These are phyloP conservation scores for Chelidonichthys spinosus DNA, from an alignment of 2,797 vertebrate genomes.

Conservation along the genomic window DNA sequence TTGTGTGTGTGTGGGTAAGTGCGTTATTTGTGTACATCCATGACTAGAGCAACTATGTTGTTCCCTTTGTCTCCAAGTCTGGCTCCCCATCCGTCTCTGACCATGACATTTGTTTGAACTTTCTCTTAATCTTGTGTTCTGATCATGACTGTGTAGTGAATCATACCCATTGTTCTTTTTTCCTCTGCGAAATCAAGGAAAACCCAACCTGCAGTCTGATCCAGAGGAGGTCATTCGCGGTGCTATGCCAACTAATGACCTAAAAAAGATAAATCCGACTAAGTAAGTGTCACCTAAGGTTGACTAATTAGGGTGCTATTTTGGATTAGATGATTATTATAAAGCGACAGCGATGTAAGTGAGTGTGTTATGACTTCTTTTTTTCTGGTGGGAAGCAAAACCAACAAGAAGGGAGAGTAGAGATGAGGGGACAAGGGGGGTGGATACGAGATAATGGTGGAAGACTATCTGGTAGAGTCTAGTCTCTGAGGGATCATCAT, in stretches of 20 bases:
- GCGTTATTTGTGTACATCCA: constrained; percentile 51
- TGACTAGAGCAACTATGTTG: constrained; percentile 22
- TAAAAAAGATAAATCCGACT: constrained; percentile 25
- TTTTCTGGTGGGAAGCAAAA: constrained; percentile 18
- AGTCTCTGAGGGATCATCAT: constrained; percentile 36
- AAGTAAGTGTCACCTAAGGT: constrained; percentile 38
- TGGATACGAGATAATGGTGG: constrained; percentile 45
- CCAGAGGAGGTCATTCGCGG: constrained; percentile 36
- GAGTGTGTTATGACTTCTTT: constrained; percentile 17
- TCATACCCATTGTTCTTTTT: constrained; percentile 37
- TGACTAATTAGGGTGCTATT: constrained; percentile 52
- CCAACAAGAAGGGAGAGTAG: constrained; percentile 21
- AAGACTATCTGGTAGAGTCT: constrained; percentile 39
- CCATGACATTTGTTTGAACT: constrained; percentile 72
- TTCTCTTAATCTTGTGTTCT: constrained; percentile 60
- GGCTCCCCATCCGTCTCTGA: constrained; percentile 43
- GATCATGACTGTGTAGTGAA: constrained; percentile 35
- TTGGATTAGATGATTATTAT: constrained; percentile 33
- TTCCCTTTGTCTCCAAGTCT: constrained; percentile 46
- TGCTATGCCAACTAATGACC: constrained; percentile 54
- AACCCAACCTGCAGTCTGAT: constrained; percentile 33
- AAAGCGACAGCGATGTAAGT: constrained; percentile 29
- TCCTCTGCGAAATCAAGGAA: constrained; percentile 30
- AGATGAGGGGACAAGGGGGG: constrained; percentile 16
- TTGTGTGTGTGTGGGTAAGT: constrained; percentile 26